A percentile compares a stretch with the other conserved stretches of the same genome.
Conservation (phyloP, 2,113 vertebrate genomes). For the Symphodus melops region DNA sequence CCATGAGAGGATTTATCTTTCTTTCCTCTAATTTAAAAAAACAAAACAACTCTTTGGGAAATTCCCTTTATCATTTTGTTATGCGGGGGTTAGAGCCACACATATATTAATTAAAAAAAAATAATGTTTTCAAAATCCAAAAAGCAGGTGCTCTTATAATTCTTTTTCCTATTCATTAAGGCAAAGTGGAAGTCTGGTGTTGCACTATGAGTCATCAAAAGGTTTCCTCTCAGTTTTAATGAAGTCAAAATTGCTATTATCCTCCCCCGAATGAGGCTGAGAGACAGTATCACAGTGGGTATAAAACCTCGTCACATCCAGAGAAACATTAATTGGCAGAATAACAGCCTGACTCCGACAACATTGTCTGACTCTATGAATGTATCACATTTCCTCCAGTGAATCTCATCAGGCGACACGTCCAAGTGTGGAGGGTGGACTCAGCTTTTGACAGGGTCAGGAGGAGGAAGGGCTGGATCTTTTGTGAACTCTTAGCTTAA, state of each 20-base stretch:
- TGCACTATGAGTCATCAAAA: conserved; percentile 32
- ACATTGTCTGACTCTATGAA: conserved; percentile 34
- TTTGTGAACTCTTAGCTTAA: conserved; percentile 6
- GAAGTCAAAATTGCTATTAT: conserved; percentile 61
- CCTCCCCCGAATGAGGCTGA: conserved; percentile 23
- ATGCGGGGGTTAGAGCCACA: not conserved
- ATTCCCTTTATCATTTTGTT: not conserved
- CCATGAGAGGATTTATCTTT: not conserved
- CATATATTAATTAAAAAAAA: not conserved
- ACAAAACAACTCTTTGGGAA: not conserved
- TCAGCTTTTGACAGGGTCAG: not conserved
- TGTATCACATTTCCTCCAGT: conserved; percentile 52
- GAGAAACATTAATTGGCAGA: conserved; percentile 70
- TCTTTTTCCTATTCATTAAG: conserved; percentile 42
- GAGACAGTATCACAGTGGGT: conserved; percentile 22
- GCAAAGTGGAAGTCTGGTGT: conserved; percentile 6
- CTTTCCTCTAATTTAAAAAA: conserved; percentile 2
- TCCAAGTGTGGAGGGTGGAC: conserved; percentile 21
- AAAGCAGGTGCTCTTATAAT: conserved; percentile 4
- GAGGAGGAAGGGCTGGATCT: conserved; percentile 10
- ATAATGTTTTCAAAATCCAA: conserved; percentile 7
- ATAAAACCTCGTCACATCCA: conserved; percentile 37
- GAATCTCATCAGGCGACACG: conserved; percentile 39
- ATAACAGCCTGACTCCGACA: conserved; percentile 54
- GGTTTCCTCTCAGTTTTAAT: conserved; percentile 44